These are phyloP conservation scores for Lithophane leautieri DNA, from an alignment of 2,888 invertebrate genomes.

Conservation along the genomic window DNA sequence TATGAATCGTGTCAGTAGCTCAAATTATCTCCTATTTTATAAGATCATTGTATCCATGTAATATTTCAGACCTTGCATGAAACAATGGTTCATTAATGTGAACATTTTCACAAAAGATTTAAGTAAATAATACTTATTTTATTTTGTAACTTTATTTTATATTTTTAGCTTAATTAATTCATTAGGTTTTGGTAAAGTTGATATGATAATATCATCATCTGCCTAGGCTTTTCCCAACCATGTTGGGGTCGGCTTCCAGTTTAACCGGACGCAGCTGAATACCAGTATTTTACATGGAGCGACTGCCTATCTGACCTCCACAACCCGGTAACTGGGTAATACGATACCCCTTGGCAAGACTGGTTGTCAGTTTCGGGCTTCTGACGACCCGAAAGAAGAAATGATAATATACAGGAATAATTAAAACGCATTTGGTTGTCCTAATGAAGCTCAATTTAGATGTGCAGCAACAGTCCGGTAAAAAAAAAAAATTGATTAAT, in stretches of 20 bases:
- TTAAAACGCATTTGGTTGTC: conserved; percentile 9
- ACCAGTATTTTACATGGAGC: no score
- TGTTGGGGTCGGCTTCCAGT: no score
- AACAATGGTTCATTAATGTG: conserved; percentile 50
- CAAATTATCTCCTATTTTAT: conserved; percentile 28
- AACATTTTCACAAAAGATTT: conserved; percentile 45
- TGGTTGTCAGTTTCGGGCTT: no score
- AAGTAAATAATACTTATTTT: conserved; percentile 31
- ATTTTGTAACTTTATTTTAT: conserved; percentile 27
- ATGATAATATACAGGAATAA: conserved; percentile 23
- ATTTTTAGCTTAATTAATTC: not conserved
- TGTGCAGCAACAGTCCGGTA: not conserved
- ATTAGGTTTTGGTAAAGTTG: conserved; percentile 26
- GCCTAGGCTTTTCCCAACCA: no score
- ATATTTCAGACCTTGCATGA: conserved; percentile 48
- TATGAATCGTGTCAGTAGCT: conserved; percentile 32
- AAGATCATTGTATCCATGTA: conserved; percentile 45
- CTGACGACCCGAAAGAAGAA: no score
- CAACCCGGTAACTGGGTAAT: no score
- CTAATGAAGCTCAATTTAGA: not conserved
- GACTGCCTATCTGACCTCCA: no score
- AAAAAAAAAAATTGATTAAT: not conserved
- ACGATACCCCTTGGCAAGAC: no score
- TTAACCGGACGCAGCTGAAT: no score
- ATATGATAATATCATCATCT: conserved; percentile 23